A percentile compares a stretch with the other conserved stretches of the same genome.
phyloP scores from a whole-genome alignment of 2,888 invertebrate species.

The Charanyca ferruginea region DNA sequence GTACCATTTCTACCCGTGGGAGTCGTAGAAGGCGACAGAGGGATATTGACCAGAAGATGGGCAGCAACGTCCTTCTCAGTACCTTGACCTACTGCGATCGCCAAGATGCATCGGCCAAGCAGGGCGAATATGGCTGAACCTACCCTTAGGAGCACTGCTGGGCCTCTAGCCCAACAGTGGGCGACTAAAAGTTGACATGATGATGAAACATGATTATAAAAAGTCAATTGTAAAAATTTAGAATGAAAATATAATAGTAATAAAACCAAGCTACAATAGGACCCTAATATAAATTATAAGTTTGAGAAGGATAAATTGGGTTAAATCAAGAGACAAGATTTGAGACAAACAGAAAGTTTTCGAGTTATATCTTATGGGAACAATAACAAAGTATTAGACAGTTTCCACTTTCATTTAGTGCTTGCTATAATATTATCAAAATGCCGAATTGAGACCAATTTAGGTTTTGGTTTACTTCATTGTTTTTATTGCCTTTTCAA shows the following conservation, averaged over 20 bases:
- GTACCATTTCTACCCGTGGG: too few relatives aligned
- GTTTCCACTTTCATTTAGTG: constrained; percentile 43
- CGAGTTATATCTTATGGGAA: constrained; percentile 47
- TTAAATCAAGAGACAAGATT: constrained; percentile 35
- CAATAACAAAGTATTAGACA: constrained; percentile 49
- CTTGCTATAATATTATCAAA: constrained; percentile 30
- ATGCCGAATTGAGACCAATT: constrained; percentile 35
- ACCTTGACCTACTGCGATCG: too few relatives aligned
- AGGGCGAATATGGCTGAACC: too few relatives aligned
- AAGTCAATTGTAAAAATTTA: neutral
- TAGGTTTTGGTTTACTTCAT: constrained; percentile 9
- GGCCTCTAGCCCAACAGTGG: too few relatives aligned
- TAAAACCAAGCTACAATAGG: constrained; percentile 10
- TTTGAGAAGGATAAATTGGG: constrained; percentile 36
- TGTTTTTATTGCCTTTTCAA: constrained; percentile 13
- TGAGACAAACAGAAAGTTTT: constrained; percentile 50
- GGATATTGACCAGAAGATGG: too few relatives aligned
- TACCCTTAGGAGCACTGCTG: too few relatives aligned
- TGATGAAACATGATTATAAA: too few relatives aligned
- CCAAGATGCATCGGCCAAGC: too few relatives aligned
- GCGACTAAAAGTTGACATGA: too few relatives aligned
- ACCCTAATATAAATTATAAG: constrained; percentile 35
- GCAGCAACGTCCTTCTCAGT: too few relatives aligned
- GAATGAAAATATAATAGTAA: constrained; percentile 8
- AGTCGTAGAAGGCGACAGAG: too few relatives aligned